Base-by-base conservation (phyloP, 2,888 invertebrate genomes). In the Zaprionus bogoriensis region DNA sequence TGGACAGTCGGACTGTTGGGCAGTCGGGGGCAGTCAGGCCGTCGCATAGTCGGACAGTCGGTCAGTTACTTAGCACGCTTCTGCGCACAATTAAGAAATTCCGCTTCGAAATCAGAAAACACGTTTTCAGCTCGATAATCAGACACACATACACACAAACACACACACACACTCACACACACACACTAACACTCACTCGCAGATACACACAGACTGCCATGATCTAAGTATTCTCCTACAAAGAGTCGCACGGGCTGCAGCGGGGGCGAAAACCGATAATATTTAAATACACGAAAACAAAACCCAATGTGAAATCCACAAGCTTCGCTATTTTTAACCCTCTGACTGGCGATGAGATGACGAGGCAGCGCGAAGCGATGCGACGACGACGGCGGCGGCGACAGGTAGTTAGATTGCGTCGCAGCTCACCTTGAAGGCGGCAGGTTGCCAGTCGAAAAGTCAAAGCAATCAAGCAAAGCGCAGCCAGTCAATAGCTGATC, bases 341-440 rank as follows among this genome's bases (percentile, higher is more conserved):
- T 75, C 61, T 70, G 69, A 32, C 7, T 3, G 19, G 10, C 38
- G 17, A 38, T 39, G 27, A 9, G 27, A 27, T 27, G 39, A 38
- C 17, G 52, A 23, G 7, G 27, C 27, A 32, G 39, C 7, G 22
- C 50, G 36, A 45, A 30, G 38, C 42, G 64, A 50, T 45, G 30
- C 22, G 52, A 45, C n/a, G 17, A 27, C 41, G 52, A 50, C 28
- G 59, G 39, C 17, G 32, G 9, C 17, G 64, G 38, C 65, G 82
- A 78, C 73, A 79, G 76, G 73, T 79, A 85, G 62, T 83, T 86
- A 47, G 77, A 77, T 81, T 77, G 60, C 76, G 72, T 67, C 48
- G 74, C 62, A 22, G 84, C 65, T 80, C 84, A 86, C 79, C 79
- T 80, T 80, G 79, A 69, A 53, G 52, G 47, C 53, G 52, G 50